Evolutionary conservation across 2,113 vertebrate species (phyloP).

Genomic region (Forbesichthys papilliferus): DNA sequence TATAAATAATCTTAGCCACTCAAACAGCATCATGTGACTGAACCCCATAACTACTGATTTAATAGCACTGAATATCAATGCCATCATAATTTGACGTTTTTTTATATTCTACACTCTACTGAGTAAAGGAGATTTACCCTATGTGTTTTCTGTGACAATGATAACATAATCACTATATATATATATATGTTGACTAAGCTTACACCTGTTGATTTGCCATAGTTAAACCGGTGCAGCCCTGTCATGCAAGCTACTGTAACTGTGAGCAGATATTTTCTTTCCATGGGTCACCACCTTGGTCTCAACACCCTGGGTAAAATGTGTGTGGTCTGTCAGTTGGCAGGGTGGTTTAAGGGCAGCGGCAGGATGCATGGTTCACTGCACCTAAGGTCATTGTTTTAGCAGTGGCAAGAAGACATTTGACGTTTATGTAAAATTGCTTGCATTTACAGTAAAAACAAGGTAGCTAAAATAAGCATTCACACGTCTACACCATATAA

Average conservation of each 20-base stretch:
- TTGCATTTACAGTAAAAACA: conserved; percentile 7
- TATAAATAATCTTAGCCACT: too few species aligned
- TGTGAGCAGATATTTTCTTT: conserved; percentile 48
- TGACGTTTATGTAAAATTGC: conserved; percentile 12
- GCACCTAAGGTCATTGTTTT: conserved; percentile 24
- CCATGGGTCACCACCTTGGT: conserved; percentile 52
- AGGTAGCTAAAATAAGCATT: neutral
- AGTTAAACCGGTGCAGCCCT: neutral
- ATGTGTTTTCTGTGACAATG: neutral
- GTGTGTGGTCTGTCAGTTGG: conserved; percentile 47
- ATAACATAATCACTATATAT: neutral
- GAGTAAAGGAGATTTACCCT: too few species aligned
- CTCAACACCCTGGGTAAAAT: conserved; percentile 18
- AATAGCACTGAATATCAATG: too few species aligned
- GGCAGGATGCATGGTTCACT: conserved; percentile 43
- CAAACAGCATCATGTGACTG: too few species aligned
- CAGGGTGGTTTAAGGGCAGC: conserved; percentile 43
- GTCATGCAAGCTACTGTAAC: conserved; percentile 42
- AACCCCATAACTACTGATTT: too few species aligned
- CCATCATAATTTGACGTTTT: too few species aligned
- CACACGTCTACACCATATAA: too few species aligned
- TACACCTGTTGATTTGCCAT: conserved; percentile 32
- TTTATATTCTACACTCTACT: too few species aligned
- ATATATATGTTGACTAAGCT: neutral
- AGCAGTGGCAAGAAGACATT: conserved; percentile 16